Conservation (phyloP, 2,888 invertebrate species). For the Chymomyza fuscimana region DNA sequence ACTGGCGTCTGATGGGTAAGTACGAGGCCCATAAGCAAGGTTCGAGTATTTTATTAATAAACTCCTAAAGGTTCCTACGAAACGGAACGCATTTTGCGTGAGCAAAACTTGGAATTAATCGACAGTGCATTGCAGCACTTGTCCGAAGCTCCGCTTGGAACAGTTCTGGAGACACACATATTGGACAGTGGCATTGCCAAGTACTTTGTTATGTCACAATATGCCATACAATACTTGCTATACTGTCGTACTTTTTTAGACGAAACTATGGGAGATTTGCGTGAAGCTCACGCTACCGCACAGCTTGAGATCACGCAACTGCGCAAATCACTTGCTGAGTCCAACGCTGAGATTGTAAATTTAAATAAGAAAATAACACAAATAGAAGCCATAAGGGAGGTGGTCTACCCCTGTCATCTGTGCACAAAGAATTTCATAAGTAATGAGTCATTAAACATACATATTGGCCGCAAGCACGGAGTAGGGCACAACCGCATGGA, state of each 20-base stretch:
- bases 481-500: slow-evolving; percentile 34
- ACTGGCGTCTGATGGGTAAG: slow-evolving; percentile 78
- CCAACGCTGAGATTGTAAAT: slow-evolving; percentile 74
- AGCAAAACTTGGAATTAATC: slow-evolving; percentile 76
- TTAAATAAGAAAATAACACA: slow-evolving; percentile 77
- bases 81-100: slow-evolving; percentile 73
- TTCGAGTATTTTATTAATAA: not conserved
- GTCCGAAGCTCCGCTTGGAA: slow-evolving; percentile 76
- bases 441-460: slow-evolving; percentile 77
- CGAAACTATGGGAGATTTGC: slow-evolving; percentile 71
- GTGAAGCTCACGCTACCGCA: slow-evolving; percentile 60
- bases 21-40: not conserved
- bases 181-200: slow-evolving; percentile 79
- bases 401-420: slow-evolving; percentile 77
- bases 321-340: slow-evolving; percentile 63
- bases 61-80: slow-evolving; percentile 72
- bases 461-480: slow-evolving; percentile 75
- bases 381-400: slow-evolving; percentile 76
- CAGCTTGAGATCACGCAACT: slow-evolving; percentile 72
- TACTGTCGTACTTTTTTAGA: slow-evolving; percentile 78
- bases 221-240: slow-evolving; percentile 77
- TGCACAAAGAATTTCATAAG: slow-evolving; percentile 79
- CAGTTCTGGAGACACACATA: slow-evolving; percentile 74
- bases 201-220: slow-evolving; percentile 77
- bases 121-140: slow-evolving; percentile 74